These are phyloP conservation scores for Bradypus variegatus DNA, from an alignment of 2,797 vertebrate genomes.

Conservation along the genomic window DNA sequence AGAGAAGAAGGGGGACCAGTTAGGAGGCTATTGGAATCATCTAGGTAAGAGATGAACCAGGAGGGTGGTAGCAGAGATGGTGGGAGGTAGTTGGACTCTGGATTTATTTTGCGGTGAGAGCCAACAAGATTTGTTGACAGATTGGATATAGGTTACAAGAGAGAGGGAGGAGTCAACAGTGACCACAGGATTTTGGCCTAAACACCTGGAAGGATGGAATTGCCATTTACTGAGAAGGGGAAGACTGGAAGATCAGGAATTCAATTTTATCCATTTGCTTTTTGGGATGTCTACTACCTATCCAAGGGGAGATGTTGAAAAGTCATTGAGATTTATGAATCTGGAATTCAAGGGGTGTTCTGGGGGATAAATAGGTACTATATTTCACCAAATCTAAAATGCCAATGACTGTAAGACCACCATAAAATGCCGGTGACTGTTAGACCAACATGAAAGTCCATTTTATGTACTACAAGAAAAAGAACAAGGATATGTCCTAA, in stretches of 20 bases:
- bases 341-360: background rate
- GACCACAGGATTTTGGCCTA: background rate
- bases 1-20: no score
- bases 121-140: background rate
- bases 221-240: background rate
- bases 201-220: background rate
- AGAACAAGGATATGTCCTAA: background rate
- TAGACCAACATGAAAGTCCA: background rate
- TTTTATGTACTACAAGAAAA: background rate
- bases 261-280: background rate
- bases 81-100: background rate
- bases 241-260: background rate
- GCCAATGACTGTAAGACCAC: background rate
- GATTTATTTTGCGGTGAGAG: background rate
- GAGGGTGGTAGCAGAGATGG: background rate
- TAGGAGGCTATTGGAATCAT: background rate
- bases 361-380: background rate
- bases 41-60: background rate
- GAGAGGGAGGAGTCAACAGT: background rate
- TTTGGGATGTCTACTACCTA: background rate
- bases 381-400: background rate
- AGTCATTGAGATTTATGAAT: conserved; percentile 22
- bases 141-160: background rate
- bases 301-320: background rate
- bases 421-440: background rate